phyloP scores from a whole-genome alignment of 2,113 vertebrate species.

The Ptilorrhoa leucosticta region DNA sequence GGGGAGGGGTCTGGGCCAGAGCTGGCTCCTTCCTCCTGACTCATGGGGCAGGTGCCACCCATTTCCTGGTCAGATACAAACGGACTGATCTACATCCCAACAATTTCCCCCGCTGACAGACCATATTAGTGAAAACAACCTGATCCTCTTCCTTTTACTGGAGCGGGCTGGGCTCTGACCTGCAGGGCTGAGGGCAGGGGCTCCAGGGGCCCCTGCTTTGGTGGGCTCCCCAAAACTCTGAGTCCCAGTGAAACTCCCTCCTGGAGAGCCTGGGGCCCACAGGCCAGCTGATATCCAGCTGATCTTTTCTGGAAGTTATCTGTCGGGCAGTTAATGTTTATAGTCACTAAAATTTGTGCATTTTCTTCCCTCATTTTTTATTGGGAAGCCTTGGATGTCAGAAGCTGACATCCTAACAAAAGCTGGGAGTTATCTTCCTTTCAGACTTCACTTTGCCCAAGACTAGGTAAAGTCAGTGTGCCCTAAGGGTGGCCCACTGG shows the following conservation, averaged over 20 bases:
- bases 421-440: background rate
- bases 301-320: background rate
- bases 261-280: background rate
- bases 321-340: background rate
- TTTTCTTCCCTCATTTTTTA: background rate
- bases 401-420: background rate
- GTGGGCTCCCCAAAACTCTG: background rate
- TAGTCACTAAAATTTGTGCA: background rate
- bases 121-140: background rate
- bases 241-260: background rate
- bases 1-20: background rate
- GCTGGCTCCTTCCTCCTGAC: background rate
- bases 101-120: background rate
- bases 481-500: no score
- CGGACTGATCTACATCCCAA: background rate
- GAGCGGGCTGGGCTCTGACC: fast-evolving
- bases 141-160: background rate
- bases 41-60: background rate
- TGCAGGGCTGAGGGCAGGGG: background rate
- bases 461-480: background rate
- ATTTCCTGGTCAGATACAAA: background rate
- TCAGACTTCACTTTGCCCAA: background rate
- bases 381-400: background rate
- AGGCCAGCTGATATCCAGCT: background rate
- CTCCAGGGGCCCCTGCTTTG: fast-evolving